Conservation (phyloP, 2,888 invertebrate genomes). For the Chrysomela aeneicollis region DNA sequence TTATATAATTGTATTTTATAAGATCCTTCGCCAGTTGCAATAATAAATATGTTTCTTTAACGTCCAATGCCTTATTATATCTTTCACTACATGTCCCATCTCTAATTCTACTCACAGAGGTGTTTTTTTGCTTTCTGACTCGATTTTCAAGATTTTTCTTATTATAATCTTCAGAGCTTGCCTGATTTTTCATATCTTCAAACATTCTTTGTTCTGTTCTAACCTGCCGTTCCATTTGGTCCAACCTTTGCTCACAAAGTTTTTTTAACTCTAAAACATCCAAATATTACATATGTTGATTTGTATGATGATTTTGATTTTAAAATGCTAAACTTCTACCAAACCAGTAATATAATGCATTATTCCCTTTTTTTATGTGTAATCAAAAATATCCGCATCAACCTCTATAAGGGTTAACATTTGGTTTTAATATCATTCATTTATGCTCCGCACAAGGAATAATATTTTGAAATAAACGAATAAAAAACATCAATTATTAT, state of each 20-base stretch:
- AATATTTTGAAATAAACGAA: too few species aligned
- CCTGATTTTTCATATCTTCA: background rate
- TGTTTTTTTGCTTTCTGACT: background rate
- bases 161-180: background rate
- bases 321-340: too few species aligned
- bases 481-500: too few species aligned
- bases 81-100: background rate
- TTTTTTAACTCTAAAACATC: slow-evolving; percentile 48
- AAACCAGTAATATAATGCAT: too few species aligned
- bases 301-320: too few species aligned
- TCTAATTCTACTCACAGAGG: background rate
- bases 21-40: slow-evolving; percentile 49
- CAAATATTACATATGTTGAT: too few species aligned
- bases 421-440: too few species aligned
- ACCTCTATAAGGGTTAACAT: too few species aligned
- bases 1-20: slow-evolving; percentile 49
- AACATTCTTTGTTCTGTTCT: slow-evolving; percentile 49
- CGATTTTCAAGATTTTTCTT: background rate
- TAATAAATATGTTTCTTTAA: slow-evolving; percentile 47
- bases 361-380: too few species aligned
- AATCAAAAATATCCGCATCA: too few species aligned
- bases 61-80: slow-evolving; percentile 31
- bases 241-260: slow-evolving; percentile 48
- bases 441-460: too few species aligned
- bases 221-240: slow-evolving; percentile 8